A percentile compares a stretch with the other conserved stretches of the same genome.
Evolutionary conservation across 2,113 vertebrate genomes (phyloP).

Genomic region (Physeter macrocephalus): DNA sequence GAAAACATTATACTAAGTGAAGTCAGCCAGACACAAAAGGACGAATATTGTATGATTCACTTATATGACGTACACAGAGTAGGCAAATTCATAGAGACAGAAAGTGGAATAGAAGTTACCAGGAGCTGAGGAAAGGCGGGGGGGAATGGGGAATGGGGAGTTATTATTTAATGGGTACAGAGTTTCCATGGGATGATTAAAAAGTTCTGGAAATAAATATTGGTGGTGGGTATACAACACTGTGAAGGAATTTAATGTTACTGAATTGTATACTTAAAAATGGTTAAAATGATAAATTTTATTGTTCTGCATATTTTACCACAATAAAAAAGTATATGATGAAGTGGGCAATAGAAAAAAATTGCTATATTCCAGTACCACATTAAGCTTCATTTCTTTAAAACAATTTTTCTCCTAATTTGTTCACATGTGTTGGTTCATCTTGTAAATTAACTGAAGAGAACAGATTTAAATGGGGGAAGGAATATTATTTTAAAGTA

Average conservation of each 20-base stretch:
- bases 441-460: background rate
- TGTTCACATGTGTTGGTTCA: background rate
- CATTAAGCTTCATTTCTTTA: background rate
- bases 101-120: background rate
- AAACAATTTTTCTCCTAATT: slow-evolving; percentile 1
- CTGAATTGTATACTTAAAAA: background rate
- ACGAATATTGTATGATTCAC: background rate
- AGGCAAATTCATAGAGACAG: background rate
- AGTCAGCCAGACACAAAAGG: background rate
- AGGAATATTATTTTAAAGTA: background rate
- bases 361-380: background rate
- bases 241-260: background rate
- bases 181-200: background rate
- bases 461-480: background rate
- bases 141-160: background rate
- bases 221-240: background rate
- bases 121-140: too few relatives aligned
- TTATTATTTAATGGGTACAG: background rate
- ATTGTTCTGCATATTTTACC: background rate
- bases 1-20: background rate
- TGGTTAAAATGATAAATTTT: background rate
- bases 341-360: background rate
- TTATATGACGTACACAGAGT: background rate
- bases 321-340: background rate
- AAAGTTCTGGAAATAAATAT: background rate